Conservation (phyloP, 2,888 invertebrate genomes). For the Plusia festucae region DNA sequence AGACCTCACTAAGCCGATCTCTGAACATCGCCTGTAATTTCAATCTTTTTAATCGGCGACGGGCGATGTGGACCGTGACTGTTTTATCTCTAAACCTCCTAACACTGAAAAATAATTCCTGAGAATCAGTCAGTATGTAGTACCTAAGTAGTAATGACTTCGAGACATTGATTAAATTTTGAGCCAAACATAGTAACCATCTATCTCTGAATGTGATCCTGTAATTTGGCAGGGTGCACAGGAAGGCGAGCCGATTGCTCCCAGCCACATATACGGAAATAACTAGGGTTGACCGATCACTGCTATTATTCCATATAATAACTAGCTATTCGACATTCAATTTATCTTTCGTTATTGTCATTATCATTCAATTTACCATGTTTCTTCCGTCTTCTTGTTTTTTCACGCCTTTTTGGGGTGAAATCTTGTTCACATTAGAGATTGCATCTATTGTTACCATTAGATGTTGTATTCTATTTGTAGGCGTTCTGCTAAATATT, state of each 20-base stretch:
- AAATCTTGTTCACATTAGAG: too few species aligned
- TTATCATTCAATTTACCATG: too few species aligned
- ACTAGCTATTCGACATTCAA: too few species aligned
- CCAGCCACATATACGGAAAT: conserved; percentile 77
- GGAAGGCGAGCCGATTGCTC: conserved; percentile 68
- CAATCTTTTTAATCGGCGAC: conserved; percentile 30
- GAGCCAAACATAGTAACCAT: conserved; percentile 25
- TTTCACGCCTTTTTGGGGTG: too few species aligned
- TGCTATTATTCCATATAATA: neutral
- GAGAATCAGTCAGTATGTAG: conserved; percentile 25
- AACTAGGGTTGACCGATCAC: conserved; percentile 57
- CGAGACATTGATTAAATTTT: conserved; percentile 21
- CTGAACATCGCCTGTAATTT: too few species aligned
- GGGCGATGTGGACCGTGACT: neutral
- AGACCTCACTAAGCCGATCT: neutral
- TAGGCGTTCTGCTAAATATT: too few species aligned
- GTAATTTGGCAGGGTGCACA: conserved; percentile 57
- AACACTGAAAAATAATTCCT: conserved; percentile 5
- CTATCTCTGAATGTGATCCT: conserved; percentile 22
- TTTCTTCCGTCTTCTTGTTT: too few species aligned
- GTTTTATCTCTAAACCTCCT: neutral
- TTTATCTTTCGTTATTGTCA: too few species aligned
- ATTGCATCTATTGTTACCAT: too few species aligned
- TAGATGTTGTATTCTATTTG: too few species aligned
- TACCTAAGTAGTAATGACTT: too few species aligned